Evolutionary conservation across 53 echinoderm and acorn worm species (phyloP).

Genomic region (Arbacia lixula): DNA sequence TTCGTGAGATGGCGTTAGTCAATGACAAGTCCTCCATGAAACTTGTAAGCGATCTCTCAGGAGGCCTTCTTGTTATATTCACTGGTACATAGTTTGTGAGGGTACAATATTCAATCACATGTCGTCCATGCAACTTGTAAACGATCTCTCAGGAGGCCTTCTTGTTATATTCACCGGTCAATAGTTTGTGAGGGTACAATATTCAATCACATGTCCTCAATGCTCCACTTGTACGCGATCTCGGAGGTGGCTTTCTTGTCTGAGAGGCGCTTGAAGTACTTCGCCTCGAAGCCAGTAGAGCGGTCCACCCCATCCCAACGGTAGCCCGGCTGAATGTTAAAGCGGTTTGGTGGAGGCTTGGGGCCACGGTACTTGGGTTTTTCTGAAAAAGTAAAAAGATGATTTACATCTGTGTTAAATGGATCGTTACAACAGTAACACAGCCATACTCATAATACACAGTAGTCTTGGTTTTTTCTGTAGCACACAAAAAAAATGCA

Average conservation of each 20-base stretch:
- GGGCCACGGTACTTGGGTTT: constrained; percentile 94
- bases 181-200: too few species aligned
- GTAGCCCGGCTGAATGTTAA: constrained; percentile 93
- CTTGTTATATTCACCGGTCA: too few species aligned
- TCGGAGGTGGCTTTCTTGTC: constrained; percentile 87
- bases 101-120: too few species aligned
- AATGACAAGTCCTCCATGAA: too few species aligned
- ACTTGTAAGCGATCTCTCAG: not conserved
- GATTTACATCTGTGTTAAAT: too few species aligned
- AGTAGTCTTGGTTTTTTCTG: too few species aligned
- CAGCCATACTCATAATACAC: too few species aligned
- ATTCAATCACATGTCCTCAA: constrained; percentile 83
- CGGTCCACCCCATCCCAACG: constrained; percentile 95
- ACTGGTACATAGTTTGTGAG: too few species aligned
- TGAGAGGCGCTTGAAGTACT: constrained; percentile 68
- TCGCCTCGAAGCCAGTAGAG: constrained; percentile 93
- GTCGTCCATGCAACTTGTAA: constrained; percentile 95
- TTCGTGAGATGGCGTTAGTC: too few species aligned
- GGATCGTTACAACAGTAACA: too few species aligned
- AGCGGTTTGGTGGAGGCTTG: constrained; percentile 78
- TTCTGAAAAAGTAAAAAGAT: constrained; percentile 58
- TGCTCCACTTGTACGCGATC: constrained; percentile 93
- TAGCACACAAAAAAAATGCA: too few species aligned
- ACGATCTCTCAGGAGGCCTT: constrained; percentile 82
- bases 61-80: not conserved